Evolutionary conservation across 1,140 invertebrate species (phyloP), one percentile per base, ranked within the genome.

Genomic region (Lordiphosa stackelbergi): DNA sequence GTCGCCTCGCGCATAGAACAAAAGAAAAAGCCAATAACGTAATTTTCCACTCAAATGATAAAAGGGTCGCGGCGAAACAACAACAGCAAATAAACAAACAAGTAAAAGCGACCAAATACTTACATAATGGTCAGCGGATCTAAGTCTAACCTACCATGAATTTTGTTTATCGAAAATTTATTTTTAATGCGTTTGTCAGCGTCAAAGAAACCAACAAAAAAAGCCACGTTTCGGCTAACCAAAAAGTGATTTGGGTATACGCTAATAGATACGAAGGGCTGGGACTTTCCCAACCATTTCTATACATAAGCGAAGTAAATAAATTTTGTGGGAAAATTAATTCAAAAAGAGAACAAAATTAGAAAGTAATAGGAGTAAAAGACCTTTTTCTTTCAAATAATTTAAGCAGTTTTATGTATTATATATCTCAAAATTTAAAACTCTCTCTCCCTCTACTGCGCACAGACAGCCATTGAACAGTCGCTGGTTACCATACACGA

Each of bases 401-500:
- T 2, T 31, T 31, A 34, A 49, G 5, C n/a, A 35, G n/a, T 16
- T 36, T 31, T 31, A 8, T 31, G 6, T 31, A 31, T 8, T 1
- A 7, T 1, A 7, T 7, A 8, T 8, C 5, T 31, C 28, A 8
- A 31, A 31, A 8, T 31, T 31, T 40, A 40, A 13, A 24, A 47
- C 37, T 37, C 11, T 19, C 1, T 8, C 24, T 46, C 8, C 19
- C 31, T 31, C n/a, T 11, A 2, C 11, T 49, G 8, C 47, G 58
- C 35, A n/a, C 69, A 92, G 91, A 89, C 91, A 69, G 88, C 90
- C 83, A 88, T 93, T 61, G 93, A 94, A 70, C 89, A 91, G 40
- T 93, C 93, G 6, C 86, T 94, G 64, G 90, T 91, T 36, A 89
- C 91, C 36, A 93, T 95, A 53, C 92, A 94, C 87, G 93, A 93